These are phyloP conservation scores for Tringa solitaria DNA, from an alignment of 2,113 vertebrate genomes.

Conservation along the genomic window DNA sequence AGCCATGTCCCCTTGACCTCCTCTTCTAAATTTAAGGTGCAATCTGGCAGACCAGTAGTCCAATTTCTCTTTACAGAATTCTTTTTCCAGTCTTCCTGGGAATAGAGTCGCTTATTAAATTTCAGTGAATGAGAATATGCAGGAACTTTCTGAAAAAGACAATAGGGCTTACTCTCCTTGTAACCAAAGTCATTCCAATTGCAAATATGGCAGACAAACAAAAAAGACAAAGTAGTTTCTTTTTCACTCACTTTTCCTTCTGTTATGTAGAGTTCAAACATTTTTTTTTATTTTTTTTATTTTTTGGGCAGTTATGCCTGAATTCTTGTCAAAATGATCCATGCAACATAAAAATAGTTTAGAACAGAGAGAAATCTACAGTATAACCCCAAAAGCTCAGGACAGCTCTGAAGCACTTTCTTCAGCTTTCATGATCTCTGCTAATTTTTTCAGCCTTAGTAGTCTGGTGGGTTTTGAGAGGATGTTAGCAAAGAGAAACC, in stretches of 20 bases:
- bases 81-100: neutral
- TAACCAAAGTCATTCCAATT: neutral
- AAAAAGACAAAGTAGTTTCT: neutral
- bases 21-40: neutral
- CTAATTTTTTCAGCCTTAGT: neutral
- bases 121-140: neutral
- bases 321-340: neutral
- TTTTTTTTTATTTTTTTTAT: fast-evolving
- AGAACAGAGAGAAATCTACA: neutral
- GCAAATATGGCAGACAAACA: neutral
- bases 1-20: neutral
- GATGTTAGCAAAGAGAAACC: neutral
- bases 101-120: neutral
- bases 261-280: neutral
- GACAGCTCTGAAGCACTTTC: neutral
- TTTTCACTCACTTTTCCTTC: neutral
- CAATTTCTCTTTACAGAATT: neutral
- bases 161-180: neutral
- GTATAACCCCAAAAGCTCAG: neutral
- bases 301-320: neutral
- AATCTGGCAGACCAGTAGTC: neutral
- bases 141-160: neutral
- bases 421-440: neutral
- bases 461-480: neutral
- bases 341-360: neutral